Evolutionary conservation across 2,888 invertebrate species (phyloP), one percentile per base, ranked within the genome.

Genomic region (Amphipyra tragopoginis): DNA sequence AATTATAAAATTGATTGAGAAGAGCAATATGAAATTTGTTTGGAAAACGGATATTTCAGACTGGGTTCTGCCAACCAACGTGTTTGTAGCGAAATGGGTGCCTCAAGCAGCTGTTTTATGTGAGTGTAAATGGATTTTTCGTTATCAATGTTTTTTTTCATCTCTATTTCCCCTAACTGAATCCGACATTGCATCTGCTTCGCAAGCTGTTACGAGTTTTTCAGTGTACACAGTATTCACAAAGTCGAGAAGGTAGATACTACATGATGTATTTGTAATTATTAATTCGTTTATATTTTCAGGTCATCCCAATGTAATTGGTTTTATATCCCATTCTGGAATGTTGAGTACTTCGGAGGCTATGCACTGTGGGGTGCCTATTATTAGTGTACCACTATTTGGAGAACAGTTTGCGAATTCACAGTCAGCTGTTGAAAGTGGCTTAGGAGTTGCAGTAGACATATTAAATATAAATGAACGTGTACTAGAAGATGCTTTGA

Each of bases 101-200:
- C 97, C 97, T 0, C 97, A 97, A 79, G 95, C 96, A 58, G 97
- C 97, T 76, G 95, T 97, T 65, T 90, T 97, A 47, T 96, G 97
- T 96, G 83, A 94, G 95, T 95, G 15, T 14, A 34, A 6, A 4
- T 34, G 43, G 26, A 36, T 53, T 9, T 42, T 52, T 49, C 0
- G 9, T 42, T 9, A 36, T n/a, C 9, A 42, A 15, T 10, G 15
- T 42, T 15, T 13, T 5, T n/a, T 13, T 39, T 3, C 13, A 13
- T 5, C 9, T 14, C 8, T 4, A 42, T 2, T 2, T 21, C 1
- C 21, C 3, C 2, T 21, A 21, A 3, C 21, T 21, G 3, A 21
- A 21, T 2, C 3, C 21, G 21, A 21, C 21, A 21, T 21, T 21
- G 21, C 21, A 21, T 21, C 21, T 21, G 21, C 3, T 21, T 21